These are phyloP conservation scores for Rhingia campestris DNA, from an alignment of 2,888 invertebrate species.

Conservation along the genomic window DNA sequence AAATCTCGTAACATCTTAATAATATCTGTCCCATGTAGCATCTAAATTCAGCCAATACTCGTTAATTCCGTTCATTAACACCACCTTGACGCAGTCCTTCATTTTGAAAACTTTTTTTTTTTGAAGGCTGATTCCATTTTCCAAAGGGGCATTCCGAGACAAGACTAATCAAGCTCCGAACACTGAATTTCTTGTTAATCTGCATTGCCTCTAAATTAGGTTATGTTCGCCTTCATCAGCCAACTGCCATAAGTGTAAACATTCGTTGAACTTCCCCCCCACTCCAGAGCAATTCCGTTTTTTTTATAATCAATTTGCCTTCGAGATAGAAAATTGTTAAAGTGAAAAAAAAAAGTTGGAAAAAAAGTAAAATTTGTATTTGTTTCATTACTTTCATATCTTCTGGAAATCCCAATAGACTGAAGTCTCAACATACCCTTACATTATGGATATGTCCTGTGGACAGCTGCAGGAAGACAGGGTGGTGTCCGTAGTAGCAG, in stretches of 20 bases:
- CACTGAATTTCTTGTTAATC: conserved; percentile 43
- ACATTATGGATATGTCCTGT: conserved; percentile 41
- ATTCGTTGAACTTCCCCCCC: conserved; percentile 24
- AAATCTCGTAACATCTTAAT: too few species aligned
- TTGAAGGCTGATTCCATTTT: conserved; percentile 2
- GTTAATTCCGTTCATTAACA: too few species aligned
- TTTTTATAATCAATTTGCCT: conserved; percentile 57
- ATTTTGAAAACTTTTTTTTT: background rate
- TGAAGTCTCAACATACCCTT: conserved; percentile 1
- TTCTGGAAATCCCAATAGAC: conserved; percentile 52
- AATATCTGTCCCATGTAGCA: too few species aligned
- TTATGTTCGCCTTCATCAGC: background rate
- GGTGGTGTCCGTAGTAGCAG: background rate
- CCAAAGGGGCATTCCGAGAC: background rate
- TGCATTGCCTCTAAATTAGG: conserved; percentile 23
- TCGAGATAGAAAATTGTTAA: conserved; percentile 31
- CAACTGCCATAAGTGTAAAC: conserved; percentile 30
- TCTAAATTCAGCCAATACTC: too few species aligned
- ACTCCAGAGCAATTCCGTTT: background rate
- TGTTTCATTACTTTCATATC: conserved; percentile 48
- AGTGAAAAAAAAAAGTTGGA: conserved; percentile 13
- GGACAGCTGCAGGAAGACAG: conserved; percentile 46
- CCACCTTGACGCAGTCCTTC: too few species aligned
- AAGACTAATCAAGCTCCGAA: conserved; percentile 37
- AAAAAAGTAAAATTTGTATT: conserved; percentile 39